Percentiles rank a stretch among this genome's conserved stretches.
Conservation (phyloP, 2,113 vertebrate species). For the Prinia subflava region DNA sequence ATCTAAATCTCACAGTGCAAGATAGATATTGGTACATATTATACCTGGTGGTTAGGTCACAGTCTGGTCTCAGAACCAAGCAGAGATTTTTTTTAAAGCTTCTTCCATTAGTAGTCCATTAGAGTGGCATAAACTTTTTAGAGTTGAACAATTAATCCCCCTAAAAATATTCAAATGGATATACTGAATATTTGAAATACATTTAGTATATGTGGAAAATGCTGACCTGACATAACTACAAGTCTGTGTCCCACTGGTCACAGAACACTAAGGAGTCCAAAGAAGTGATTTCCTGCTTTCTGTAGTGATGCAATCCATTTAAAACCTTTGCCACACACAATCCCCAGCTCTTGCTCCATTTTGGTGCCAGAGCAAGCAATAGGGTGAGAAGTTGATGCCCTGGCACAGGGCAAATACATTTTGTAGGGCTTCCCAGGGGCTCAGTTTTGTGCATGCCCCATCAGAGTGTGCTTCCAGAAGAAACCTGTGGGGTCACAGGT, state of each 20-base stretch:
- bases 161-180: conserved; percentile 46
- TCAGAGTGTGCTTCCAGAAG: neutral
- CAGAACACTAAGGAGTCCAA: neutral
- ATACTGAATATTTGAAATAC: conserved; percentile 28
- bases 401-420: neutral
- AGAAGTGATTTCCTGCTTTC: neutral
- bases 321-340: neutral
- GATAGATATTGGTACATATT: conserved; percentile 42
- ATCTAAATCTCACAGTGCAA: conserved; percentile 28
- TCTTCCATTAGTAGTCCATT: conserved; percentile 59
- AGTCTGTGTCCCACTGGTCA: neutral
- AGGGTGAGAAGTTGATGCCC: neutral
- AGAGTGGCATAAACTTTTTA: conserved; percentile 53
- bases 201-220: neutral
- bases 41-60: conserved; percentile 44
- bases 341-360: neutral
- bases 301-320: neutral
- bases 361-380: neutral
- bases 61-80: neutral
- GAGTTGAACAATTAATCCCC: conserved; percentile 39
- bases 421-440: neutral
- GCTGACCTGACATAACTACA: conserved; percentile 3
- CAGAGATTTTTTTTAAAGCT: conserved; percentile 34
- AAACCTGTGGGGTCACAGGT: neutral
- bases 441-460: neutral